Evolutionary conservation across 1,140 invertebrate genomes (phyloP).

Genomic region (Brachionus asplanchnoidis): DNA sequence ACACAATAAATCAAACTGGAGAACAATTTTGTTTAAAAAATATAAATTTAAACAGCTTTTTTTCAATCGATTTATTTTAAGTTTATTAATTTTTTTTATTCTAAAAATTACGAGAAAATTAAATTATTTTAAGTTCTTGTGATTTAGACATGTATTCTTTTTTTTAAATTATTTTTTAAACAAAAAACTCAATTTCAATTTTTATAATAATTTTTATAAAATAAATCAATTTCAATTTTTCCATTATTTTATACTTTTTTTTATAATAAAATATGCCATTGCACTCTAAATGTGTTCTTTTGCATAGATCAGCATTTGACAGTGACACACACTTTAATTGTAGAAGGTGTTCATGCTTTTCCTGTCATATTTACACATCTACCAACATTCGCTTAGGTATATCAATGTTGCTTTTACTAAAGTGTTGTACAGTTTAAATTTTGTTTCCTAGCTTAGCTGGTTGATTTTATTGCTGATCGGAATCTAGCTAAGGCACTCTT

Average conservation of each 20-base stretch:
- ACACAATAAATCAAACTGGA: background rate
- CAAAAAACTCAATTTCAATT: background rate
- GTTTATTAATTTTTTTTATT: slow-evolving; percentile 1
- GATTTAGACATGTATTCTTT: background rate
- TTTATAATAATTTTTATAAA: background rate
- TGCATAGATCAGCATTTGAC: no score
- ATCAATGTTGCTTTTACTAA: no score
- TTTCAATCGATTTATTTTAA: slow-evolving; percentile 15
- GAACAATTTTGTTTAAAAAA: background rate
- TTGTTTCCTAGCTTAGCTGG: no score
- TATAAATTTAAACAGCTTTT: background rate
- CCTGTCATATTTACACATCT: no score
- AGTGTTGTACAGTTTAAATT: no score
- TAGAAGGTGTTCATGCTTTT: no score
- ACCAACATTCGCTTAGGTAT: no score
- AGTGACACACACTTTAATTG: no score
- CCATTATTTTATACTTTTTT: background rate
- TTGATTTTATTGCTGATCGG: no score
- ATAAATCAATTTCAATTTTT: background rate
- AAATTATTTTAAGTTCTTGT: background rate
- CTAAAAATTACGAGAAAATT: background rate
- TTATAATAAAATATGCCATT: no score
- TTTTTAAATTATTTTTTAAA: background rate
- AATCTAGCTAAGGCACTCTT: no score
- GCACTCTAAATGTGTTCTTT: no score